These are phyloP conservation scores for Nycticryphes semicollaris DNA, from an alignment of 2,113 vertebrate species.

Conservation along the genomic window DNA sequence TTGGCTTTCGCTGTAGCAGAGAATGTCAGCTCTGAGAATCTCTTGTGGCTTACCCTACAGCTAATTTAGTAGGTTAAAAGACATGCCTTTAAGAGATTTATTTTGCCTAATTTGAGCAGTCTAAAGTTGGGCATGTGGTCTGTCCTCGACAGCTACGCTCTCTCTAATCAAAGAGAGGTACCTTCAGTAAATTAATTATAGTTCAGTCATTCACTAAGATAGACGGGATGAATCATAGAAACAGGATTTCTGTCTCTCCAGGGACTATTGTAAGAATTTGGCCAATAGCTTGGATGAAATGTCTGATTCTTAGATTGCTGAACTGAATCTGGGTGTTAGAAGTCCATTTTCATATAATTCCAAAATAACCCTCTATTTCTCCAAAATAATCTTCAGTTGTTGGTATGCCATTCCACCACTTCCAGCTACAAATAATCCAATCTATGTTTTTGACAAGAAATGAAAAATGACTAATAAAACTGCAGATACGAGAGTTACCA, in stretches of 20 bases:
- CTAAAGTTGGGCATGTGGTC: not conserved
- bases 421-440: not conserved
- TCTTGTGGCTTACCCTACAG: not conserved
- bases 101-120: not conserved
- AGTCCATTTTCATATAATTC: not conserved
- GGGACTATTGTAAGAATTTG: not conserved
- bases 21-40: not conserved
- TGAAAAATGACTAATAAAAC: not conserved
- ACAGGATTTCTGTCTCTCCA: not conserved
- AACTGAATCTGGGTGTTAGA: not conserved
- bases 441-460: not conserved
- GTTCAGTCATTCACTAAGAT: not conserved
- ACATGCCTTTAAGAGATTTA: not conserved
- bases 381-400: not conserved
- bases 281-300: not conserved
- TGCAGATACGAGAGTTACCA: not conserved
- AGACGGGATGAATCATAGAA: not conserved
- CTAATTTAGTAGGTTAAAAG: not conserved
- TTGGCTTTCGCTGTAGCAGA: not conserved
- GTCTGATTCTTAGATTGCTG: not conserved
- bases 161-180: not conserved
- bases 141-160: not conserved
- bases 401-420: rapidly evolving
- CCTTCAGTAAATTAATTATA: not conserved
- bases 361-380: not conserved